Base-by-base conservation (phyloP, 2,113 vertebrate species). In the Eolophus roseicapilla region DNA sequence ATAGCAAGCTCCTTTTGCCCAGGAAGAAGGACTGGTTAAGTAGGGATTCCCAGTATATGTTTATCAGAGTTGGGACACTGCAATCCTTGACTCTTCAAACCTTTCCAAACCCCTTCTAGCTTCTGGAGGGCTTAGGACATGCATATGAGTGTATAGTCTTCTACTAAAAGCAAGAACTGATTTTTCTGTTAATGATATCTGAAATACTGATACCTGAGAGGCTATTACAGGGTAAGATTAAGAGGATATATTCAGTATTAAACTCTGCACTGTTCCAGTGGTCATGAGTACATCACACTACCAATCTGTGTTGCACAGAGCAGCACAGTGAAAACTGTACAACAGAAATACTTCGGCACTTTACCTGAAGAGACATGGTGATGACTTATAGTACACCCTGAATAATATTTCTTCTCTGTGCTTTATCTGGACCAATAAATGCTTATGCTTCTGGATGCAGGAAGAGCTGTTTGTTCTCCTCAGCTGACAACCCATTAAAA, bases 371-470 rank as follows among this genome's bases (percentile, higher is more conserved):
- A 96, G 90, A 90, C 74, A 55, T 85, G 91, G 94, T 96, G 94
- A 97, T 98, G 97, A 98, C 96, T 95, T 98, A 98, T 90, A 95
- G 93, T 43, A 31, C 24, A 24, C 37, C 74, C 91, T 71, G 70
- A 76, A 91, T 93, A 96, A 96, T 98, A 97, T 97, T 98, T 98
- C 97, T 98, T 94, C 93, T 95, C 83, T 94, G 86, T 82, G 90
- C 96, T 98, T 98, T 98, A 98, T 98, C 97, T 97, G 92, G 96
- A 96, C 97, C 97, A 97, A 94, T 97, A 97, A 97, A 95, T 97
- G 95, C 92, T 98, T 97, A 97, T 97, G 96, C 92, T 97, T 96
- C 97, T 96, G 92, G 97, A 97, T 98, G 97, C 94, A 92, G 95
- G 93, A 95, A 97, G 90, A 96, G 95, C 96, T 97, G 96, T 98